phyloP scores from a whole-genome alignment of 2,888 invertebrate genomes.

The Pyrgus malvae region DNA sequence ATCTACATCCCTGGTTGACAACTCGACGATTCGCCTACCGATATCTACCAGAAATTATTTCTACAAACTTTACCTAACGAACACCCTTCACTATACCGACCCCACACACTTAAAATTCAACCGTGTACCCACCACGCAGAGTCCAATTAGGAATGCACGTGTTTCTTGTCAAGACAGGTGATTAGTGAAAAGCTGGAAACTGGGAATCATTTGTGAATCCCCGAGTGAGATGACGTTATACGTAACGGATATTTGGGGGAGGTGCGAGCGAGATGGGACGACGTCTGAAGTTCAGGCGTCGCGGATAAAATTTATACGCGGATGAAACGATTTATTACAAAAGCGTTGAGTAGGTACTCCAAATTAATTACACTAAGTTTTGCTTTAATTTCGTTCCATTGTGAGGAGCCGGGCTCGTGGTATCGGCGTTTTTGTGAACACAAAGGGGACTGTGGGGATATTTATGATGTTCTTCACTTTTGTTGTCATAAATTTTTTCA shows the following conservation, averaged over 20 bases:
- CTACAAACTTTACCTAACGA: conserved; percentile 65
- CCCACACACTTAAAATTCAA: conserved; percentile 40
- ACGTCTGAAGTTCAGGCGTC: conserved; percentile 59
- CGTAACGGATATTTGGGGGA: conserved; percentile 62
- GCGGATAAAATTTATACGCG: conserved; percentile 72
- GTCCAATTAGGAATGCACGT: conserved; percentile 39
- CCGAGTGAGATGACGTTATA: conserved; percentile 74
- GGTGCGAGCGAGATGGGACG: conserved; percentile 56
- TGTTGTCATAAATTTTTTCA: conserved; percentile 24
- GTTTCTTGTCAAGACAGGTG: conserved; percentile 62
- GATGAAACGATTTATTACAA: conserved; percentile 81
- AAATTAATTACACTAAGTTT: conserved; percentile 69
- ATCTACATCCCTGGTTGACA: conserved; percentile 66
- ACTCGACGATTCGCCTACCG: conserved; percentile 69
- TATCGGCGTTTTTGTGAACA: conserved; percentile 23
- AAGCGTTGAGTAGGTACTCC: conserved; percentile 79
- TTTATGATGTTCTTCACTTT: conserved; percentile 24
- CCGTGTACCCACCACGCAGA: conserved; percentile 42
- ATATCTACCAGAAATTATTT: conserved; percentile 75
- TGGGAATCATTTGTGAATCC: conserved; percentile 78
- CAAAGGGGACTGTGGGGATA: conserved; percentile 17
- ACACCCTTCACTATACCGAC: conserved; percentile 37
- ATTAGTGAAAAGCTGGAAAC: conserved; percentile 77
- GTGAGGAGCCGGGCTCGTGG: conserved; percentile 26
- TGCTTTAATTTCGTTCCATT: conserved; percentile 43